Evolutionary conservation across 2,113 vertebrate species (phyloP), one percentile per base, ranked within the genome.

Genomic region (Callocephalon fimbriatum): DNA sequence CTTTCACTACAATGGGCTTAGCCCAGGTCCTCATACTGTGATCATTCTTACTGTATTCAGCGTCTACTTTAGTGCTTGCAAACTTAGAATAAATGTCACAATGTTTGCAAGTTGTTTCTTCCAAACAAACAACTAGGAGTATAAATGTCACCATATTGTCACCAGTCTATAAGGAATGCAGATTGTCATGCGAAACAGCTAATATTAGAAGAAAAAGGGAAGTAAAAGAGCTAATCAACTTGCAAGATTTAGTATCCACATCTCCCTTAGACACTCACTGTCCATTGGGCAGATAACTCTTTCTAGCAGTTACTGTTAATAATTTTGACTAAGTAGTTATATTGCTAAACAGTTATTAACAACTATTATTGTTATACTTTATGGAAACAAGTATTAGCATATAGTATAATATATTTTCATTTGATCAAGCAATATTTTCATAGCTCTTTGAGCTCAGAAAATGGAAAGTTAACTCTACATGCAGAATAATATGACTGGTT

Each of bases 401-500:
- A 11, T 31, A 15, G n/a, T 84, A 32, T 6, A 11, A 8, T 3
- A 37, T 51, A 1, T 50, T 65, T 16, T 38, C n/a, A 4, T 23
- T 35, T 66, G 11, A 22, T 38, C 38, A 37, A 65, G 65, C 37
- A 22, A 25, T 17, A 51, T 73, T 76, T 91, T 15, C 19, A 23
- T 2, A 27, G 14, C 8, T 53, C 27, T 81, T 56, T 31, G 25
- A 54, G n/a, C 38, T 40, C 37, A 73, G 26, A 38, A 65, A 76
- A 63, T 6, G 1, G 18, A 3, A 62, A 48, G 3, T 3, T 66
- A 6, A 12, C 20, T 32, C 14, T 50, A 31, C 7, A 10, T 10
- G 19, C 6, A 58, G 25, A 47, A 13, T 3, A 37, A 0, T 6
- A 3, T 26, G n/a, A 10, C 1, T 25, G 3, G 10, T 19, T 27